Percentiles rank a stretch among this genome's conserved stretches.
phyloP scores from a whole-genome alignment of 2,797 vertebrate species.

The Lepilemur ruficaudatus region DNA sequence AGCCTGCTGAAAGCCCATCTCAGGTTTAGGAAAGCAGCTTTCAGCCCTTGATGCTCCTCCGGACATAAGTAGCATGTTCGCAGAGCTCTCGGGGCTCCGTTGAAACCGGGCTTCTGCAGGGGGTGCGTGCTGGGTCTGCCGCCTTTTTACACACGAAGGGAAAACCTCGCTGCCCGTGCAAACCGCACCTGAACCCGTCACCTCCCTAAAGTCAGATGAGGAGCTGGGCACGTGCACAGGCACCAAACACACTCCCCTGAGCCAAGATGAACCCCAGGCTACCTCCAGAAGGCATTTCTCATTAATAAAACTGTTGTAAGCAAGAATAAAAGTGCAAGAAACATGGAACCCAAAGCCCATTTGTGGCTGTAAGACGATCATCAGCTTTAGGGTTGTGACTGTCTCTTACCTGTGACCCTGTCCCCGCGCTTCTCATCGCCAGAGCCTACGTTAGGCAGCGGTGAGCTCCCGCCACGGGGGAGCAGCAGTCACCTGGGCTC shows the following conservation, averaged over 20 bases:
- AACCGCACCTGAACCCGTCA: accelerated
- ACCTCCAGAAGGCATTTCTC: neutral
- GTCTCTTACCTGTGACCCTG: constrained; percentile 38
- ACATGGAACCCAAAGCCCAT: constrained; percentile 30
- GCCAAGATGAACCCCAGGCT: neutral
- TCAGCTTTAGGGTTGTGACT: constrained; percentile 37
- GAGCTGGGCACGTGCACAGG: neutral
- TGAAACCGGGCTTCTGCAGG: accelerated
- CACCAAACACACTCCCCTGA: neutral
- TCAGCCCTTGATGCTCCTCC: neutral
- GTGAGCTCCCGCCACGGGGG: neutral
- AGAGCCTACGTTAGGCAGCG: neutral
- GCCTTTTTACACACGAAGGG: accelerated
- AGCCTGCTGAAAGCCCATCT: neutral
- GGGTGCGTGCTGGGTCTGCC: accelerated
- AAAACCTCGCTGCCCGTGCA: accelerated
- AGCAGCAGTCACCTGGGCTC: neutral
- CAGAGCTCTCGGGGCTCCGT: neutral
- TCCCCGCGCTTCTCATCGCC: neutral
- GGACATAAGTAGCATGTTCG: accelerated
- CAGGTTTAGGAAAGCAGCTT: neutral
- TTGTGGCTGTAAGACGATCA: constrained; percentile 2
- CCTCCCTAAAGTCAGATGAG: accelerated
- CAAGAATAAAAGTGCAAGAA: constrained; percentile 50
- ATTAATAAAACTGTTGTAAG: neutral